A percentile compares a stretch with the other conserved stretches of the same genome.
Evolutionary conservation across 2,113 vertebrate genomes (phyloP).

Genomic region (Paradoxurus hermaphroditus): DNA sequence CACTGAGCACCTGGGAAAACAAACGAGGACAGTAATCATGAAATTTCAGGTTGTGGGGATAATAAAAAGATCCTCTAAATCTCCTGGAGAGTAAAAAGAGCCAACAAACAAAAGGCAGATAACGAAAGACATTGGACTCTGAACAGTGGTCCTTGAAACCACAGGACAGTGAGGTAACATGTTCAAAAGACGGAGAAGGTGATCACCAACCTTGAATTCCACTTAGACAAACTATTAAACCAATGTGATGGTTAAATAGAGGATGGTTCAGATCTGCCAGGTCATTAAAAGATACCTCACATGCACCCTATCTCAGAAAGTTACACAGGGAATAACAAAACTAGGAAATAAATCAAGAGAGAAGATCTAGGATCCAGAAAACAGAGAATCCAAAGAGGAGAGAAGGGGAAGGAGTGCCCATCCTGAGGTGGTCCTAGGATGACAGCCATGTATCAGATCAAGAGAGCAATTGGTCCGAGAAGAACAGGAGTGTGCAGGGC

Average conservation of each 20-base stretch:
- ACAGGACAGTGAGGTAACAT: not conserved
- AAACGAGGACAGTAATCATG: not conserved
- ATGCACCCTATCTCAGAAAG: not conserved
- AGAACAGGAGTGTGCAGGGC: not conserved
- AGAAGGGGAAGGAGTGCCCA: not conserved
- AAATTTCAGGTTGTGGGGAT: not conserved
- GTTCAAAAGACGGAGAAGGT: not conserved
- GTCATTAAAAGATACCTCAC: not conserved
- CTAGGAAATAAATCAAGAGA: not conserved
- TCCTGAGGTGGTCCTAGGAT: not conserved
- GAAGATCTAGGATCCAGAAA: not conserved
- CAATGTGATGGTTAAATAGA: not conserved
- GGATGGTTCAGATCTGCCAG: not conserved
- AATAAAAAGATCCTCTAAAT: not conserved
- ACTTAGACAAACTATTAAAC: not conserved
- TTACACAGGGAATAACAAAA: not conserved
- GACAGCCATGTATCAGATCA: accelerated
- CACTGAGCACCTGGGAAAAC: not conserved
- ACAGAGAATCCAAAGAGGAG: not conserved
- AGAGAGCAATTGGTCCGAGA: not conserved
- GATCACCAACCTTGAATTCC: not conserved
- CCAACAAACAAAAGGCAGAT: not conserved
- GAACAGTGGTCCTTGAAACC: not conserved
- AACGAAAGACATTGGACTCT: not conserved
- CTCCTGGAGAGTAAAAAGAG: not conserved